Evolutionary conservation across 2,888 invertebrate genomes (phyloP).

Genomic region (Spodoptera exigua): DNA sequence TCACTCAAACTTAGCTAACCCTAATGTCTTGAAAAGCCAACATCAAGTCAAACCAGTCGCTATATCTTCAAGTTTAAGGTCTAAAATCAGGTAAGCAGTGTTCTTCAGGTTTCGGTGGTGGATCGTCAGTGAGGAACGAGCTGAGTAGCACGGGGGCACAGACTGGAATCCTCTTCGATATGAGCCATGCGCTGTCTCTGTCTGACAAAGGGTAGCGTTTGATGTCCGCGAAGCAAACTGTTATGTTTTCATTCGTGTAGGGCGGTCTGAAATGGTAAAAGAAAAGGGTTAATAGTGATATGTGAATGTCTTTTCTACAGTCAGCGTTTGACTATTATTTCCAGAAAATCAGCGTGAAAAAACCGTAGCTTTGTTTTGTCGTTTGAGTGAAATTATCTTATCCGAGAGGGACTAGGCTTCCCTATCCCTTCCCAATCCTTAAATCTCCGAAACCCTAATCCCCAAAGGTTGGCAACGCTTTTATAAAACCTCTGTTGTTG

Average conservation of each 20-base stretch:
- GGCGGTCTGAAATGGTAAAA: slow-evolving; percentile 83
- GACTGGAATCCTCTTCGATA: slow-evolving; percentile 88
- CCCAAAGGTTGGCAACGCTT: too few relatives aligned
- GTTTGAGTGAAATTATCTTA: too few relatives aligned
- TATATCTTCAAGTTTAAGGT: slow-evolving; percentile 41
- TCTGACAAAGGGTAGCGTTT: slow-evolving; percentile 81
- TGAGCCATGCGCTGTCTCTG: slow-evolving; percentile 89
- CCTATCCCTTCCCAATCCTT: too few relatives aligned
- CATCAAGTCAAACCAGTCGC: not conserved
- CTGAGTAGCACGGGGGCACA: slow-evolving; percentile 91
- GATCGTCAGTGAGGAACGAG: slow-evolving; percentile 87
- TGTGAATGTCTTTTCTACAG: too few relatives aligned
- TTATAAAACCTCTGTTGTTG: too few relatives aligned
- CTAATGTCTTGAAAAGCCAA: too few relatives aligned
- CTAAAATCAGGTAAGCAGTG: slow-evolving; percentile 78
- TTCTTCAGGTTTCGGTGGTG: slow-evolving; percentile 70
- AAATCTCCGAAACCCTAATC: too few relatives aligned
- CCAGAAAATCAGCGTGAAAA: too few relatives aligned
- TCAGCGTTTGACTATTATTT: too few relatives aligned
- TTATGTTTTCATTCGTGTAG: slow-evolving; percentile 89
- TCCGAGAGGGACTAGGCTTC: too few relatives aligned
- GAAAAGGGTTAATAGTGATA: not conserved
- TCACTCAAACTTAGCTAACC: too few relatives aligned
- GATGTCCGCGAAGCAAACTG: slow-evolving; percentile 93
- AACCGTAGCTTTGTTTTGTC: too few relatives aligned